phyloP scores from a whole-genome alignment of 2,113 vertebrate species.

The Mugil cephalus region DNA sequence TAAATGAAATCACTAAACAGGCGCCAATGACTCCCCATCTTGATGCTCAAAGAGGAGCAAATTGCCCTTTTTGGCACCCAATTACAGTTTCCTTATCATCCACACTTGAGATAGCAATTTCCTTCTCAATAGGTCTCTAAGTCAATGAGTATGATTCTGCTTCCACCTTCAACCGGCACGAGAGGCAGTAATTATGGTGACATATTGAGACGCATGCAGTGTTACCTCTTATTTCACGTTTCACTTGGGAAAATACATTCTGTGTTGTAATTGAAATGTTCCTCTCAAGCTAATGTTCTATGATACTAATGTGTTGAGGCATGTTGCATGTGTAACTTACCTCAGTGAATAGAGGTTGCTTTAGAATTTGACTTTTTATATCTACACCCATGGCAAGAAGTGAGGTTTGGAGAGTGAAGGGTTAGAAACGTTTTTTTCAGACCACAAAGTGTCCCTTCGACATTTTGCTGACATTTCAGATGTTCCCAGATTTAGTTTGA shows the following conservation, averaged over 20 bases:
- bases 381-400: too few species aligned
- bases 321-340: too few species aligned
- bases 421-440: too few species aligned
- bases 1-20: slow-evolving; percentile 42
- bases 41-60: slow-evolving; percentile 46
- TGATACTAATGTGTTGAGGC: too few species aligned
- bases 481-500: too few species aligned
- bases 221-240: slow-evolving; percentile 56
- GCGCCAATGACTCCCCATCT: slow-evolving; percentile 43
- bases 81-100: slow-evolving; percentile 74
- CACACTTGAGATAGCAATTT: slow-evolving; percentile 71
- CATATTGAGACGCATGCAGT: slow-evolving; percentile 56
- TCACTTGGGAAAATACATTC: slow-evolving; percentile 23
- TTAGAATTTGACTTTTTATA: too few species aligned
- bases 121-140: slow-evolving; percentile 65
- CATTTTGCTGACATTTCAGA: too few species aligned
- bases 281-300: too few species aligned
- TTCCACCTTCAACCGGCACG: slow-evolving; percentile 55
- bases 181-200: slow-evolving; percentile 73
- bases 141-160: slow-evolving; percentile 61
- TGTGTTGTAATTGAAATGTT: slow-evolving; percentile 12
- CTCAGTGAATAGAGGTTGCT: too few species aligned
- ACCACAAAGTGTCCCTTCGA: too few species aligned
- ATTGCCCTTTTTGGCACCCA: slow-evolving; percentile 70
- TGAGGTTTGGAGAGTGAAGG: too few species aligned